Evolutionary conservation across 1,140 invertebrate genomes (phyloP).

Genomic region (Bilobella aurantiaca): DNA sequence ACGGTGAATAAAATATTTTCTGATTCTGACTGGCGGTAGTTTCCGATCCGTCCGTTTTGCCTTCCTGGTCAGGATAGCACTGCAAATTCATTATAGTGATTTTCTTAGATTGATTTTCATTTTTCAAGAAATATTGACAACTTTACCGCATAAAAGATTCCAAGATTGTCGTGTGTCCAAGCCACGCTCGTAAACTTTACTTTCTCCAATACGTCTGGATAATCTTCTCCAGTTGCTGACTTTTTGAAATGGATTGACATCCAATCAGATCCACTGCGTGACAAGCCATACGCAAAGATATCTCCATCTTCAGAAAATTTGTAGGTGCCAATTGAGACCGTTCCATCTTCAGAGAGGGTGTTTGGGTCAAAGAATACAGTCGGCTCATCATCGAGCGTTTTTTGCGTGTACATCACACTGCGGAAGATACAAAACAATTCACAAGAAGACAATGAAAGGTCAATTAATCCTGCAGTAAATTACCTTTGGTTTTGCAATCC

Average conservation of each 20-base stretch:
- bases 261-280: conserved; percentile 91
- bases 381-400: conserved; percentile 64
- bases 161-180: conserved; percentile 92
- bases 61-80: conserved; percentile 65
- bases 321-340: conserved; percentile 65
- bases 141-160: conserved; percentile 85
- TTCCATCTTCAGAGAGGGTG: conserved; percentile 59
- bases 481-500: conserved; percentile 95
- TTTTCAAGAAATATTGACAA: not conserved
- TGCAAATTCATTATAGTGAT: conserved; percentile 35
- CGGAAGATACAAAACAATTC: too few species aligned
- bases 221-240: conserved; percentile 69
- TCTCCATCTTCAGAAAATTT: conserved; percentile 84
- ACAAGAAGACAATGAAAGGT: too few species aligned
- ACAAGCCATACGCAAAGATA: conserved; percentile 82
- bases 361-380: conserved; percentile 94
- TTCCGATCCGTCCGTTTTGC: conserved; percentile 78
- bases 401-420: conserved; percentile 88
- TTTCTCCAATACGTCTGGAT: conserved; percentile 75
- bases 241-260: conserved; percentile 74
- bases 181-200: conserved; percentile 82
- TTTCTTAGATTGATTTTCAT: not conserved
- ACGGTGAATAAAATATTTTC: conserved; percentile 85
- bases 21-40: conserved; percentile 77
- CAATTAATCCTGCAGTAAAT: too few species aligned